These are phyloP conservation scores for Coluber constrictor DNA, from an alignment of 2,797 vertebrate genomes.

Conservation along the genomic window DNA sequence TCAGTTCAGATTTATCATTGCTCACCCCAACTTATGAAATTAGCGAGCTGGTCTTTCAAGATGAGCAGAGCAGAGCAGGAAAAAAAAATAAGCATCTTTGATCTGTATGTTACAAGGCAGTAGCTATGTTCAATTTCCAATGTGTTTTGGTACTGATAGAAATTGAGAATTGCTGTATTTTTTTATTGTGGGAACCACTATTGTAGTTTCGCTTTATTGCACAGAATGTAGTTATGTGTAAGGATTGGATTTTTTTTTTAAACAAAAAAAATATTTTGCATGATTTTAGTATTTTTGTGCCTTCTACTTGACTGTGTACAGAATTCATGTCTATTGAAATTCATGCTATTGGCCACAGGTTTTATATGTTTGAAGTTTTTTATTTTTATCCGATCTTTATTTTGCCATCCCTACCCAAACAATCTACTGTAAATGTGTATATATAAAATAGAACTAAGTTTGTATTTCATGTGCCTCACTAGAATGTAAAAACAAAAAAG, in stretches of 20 bases:
- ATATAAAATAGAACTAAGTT: slow-evolving; percentile 73
- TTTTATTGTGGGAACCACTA: slow-evolving; percentile 50
- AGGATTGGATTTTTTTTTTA: neutral
- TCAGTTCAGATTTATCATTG: neutral
- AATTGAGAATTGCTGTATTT: slow-evolving; percentile 52
- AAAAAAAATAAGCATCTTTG: slow-evolving; percentile 6
- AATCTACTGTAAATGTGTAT: slow-evolving; percentile 80
- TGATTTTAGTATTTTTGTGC: slow-evolving; percentile 70
- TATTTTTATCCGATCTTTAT: slow-evolving; percentile 47
- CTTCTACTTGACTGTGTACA: slow-evolving; percentile 63
- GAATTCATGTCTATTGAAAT: slow-evolving; percentile 34
- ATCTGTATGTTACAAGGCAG: slow-evolving; percentile 30
- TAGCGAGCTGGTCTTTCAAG: neutral
- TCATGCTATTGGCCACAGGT: slow-evolving; percentile 57
- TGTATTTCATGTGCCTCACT: slow-evolving; percentile 80
- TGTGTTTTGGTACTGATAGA: slow-evolving; percentile 53
- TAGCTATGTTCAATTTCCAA: slow-evolving; percentile 50
- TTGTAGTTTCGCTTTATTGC: slow-evolving; percentile 60
- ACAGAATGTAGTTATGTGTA: slow-evolving; percentile 50
- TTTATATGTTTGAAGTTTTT: slow-evolving; percentile 49
- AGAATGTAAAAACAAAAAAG: slow-evolving; percentile 69
- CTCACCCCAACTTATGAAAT: neutral
- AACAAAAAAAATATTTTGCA: slow-evolving; percentile 52
- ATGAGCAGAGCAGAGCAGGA: slow-evolving; percentile 16
- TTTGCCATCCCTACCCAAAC: slow-evolving; percentile 56